Percentiles rank a stretch among this genome's conserved stretches.
phyloP scores from a whole-genome alignment of 2,888 invertebrate species.

The Drosophila stalkeri region DNA sequence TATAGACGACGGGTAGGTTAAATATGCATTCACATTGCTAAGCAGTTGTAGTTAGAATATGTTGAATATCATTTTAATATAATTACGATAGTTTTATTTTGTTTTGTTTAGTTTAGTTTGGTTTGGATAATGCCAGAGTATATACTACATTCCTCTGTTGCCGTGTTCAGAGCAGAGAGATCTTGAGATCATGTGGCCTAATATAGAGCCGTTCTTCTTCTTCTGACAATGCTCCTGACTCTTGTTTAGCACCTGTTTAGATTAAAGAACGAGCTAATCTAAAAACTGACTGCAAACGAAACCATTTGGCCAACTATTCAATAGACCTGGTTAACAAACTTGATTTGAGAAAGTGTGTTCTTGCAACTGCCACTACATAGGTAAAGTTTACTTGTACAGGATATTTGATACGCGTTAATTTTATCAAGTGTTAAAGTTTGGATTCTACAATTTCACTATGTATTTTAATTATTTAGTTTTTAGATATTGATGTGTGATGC shows the following conservation, averaged over 20 bases:
- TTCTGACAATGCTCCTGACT: constrained; percentile 25
- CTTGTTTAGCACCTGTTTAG: constrained; percentile 15
- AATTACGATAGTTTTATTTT: constrained; percentile 30
- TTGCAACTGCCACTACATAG: constrained; percentile 52
- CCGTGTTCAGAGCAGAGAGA: constrained; percentile 17
- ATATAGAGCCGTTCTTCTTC: constrained; percentile 11
- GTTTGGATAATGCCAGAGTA: constrained; percentile 25
- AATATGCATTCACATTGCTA: constrained; percentile 52
- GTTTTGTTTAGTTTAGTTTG: background rate
- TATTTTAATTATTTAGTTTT: constrained; percentile 33
- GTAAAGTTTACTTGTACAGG: constrained; percentile 42
- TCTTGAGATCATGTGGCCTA: constrained; percentile 43
- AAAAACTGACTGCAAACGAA: constrained; percentile 20
- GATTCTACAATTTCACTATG: constrained; percentile 40
- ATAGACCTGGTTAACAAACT: constrained; percentile 23
- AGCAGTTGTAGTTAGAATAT: constrained; percentile 43
- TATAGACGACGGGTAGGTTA: constrained; percentile 75
- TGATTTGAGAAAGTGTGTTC: constrained; percentile 21
- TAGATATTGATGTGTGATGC: constrained; percentile 49
- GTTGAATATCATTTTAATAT: constrained; percentile 24
- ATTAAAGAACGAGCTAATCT: constrained; percentile 21
- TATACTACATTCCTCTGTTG: constrained; percentile 9
- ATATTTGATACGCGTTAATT: constrained; percentile 68
- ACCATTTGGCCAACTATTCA: constrained; percentile 32
- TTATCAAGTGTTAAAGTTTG: constrained; percentile 49